Evolutionary conservation across 2,888 invertebrate genomes (phyloP).

Genomic region (Xestia rhomboidea): DNA sequence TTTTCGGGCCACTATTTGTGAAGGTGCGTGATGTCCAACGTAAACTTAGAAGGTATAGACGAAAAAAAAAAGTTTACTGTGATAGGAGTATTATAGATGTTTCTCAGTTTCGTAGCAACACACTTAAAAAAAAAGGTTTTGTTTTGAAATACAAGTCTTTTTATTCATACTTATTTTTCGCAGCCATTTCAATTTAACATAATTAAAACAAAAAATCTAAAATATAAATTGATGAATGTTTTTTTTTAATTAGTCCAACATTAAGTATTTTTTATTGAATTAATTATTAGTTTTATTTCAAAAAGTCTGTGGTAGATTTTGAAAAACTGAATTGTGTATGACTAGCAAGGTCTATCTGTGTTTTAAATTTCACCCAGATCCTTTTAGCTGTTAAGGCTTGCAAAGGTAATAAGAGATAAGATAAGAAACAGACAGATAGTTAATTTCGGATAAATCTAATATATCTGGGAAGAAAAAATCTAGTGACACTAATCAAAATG

Average conservation of each 20-base stretch:
- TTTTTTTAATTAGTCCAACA: constrained; percentile 42
- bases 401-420: not conserved
- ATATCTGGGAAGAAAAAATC: not conserved
- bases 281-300: constrained; percentile 29
- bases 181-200: constrained; percentile 31
- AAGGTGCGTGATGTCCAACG: too few relatives aligned
- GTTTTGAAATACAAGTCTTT: too few relatives aligned
- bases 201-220: not conserved
- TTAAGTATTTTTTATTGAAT: constrained; percentile 37
- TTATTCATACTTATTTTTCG: constrained; percentile 2
- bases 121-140: not conserved
- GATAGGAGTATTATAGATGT: too few relatives aligned
- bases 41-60: too few relatives aligned
- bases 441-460: not conserved
- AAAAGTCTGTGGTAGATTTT: constrained; percentile 48
- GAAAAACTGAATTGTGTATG: not conserved
- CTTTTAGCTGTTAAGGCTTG: not conserved
- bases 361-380: not conserved
- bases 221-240: constrained; percentile 20
- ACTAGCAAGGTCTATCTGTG: not conserved
- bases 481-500: not conserved
- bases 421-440: not conserved
- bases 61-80: too few relatives aligned
- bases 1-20: too few relatives aligned
- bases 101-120: too few relatives aligned